Evolutionary conservation across 2,888 invertebrate species (phyloP).

Genomic region (Drosophila anomalata): DNA sequence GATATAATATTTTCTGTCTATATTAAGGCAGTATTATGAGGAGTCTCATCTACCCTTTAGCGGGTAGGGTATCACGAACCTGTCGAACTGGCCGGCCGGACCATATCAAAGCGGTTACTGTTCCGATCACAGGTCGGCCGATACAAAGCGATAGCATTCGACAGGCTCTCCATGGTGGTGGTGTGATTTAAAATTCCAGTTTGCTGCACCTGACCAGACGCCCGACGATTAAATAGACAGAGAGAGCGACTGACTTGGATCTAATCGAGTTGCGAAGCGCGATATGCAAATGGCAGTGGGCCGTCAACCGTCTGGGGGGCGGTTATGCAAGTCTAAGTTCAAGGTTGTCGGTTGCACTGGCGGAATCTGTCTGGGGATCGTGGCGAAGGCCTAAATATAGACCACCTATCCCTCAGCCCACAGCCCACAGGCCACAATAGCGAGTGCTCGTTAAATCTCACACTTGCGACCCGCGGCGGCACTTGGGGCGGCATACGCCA

Average conservation of each 20-base stretch:
- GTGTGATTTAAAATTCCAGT: constrained; percentile 58
- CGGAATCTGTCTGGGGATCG: constrained; percentile 21
- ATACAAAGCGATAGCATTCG: constrained; percentile 61
- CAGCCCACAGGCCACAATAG: constrained; percentile 1
- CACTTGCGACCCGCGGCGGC: constrained; percentile 39
- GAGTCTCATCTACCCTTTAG: background rate
- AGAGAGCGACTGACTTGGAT: background rate
- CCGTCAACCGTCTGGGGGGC: constrained; percentile 34
- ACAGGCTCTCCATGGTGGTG: constrained; percentile 2
- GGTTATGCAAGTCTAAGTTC: constrained; percentile 59
- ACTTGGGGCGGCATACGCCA: background rate
- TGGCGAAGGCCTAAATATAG: constrained; percentile 44
- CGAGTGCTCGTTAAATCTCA: constrained; percentile 39
- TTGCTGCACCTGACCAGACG: constrained; percentile 64
- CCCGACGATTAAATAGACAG: constrained; percentile 18
- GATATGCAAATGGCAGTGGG: constrained; percentile 56
- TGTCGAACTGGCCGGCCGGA: constrained; percentile 44
- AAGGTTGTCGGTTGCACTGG: constrained; percentile 51
- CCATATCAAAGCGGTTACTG: constrained; percentile 35
- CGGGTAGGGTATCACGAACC: constrained; percentile 27
- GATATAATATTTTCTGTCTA: no score
- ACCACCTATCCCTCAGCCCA: background rate
- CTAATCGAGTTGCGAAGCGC: constrained; percentile 9
- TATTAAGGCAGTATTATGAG: no score
- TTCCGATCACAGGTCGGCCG: constrained; percentile 56